These are phyloP conservation scores for Dromas ardeola DNA, from an alignment of 2,113 vertebrate species.

Conservation along the genomic window DNA sequence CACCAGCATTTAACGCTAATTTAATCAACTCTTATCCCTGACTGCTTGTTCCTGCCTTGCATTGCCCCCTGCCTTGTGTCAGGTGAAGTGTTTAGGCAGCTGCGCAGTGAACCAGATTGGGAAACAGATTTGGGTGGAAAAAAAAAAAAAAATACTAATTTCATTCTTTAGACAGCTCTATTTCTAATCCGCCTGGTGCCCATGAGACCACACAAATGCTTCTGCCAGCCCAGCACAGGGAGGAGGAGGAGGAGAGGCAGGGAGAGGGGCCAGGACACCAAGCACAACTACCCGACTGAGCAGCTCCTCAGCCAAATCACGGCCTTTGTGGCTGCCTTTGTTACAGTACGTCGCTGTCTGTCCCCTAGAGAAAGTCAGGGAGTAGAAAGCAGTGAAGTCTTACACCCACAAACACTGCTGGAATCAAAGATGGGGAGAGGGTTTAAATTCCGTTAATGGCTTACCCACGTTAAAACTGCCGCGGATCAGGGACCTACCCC, in stretches of 20 bases:
- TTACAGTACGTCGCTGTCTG: not conserved
- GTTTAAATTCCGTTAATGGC: not conserved
- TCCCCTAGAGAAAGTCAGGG: not conserved
- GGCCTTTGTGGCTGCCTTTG: accelerated
- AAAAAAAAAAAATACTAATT: not conserved
- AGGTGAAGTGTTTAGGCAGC: not conserved
- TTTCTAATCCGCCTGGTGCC: not conserved
- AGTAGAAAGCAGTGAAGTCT: not conserved
- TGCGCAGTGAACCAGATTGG: accelerated
- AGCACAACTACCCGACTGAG: not conserved
- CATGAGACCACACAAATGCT: not conserved
- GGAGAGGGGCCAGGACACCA: not conserved
- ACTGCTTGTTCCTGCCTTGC: not conserved
- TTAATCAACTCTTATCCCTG: not conserved
- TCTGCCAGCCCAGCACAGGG: not conserved
- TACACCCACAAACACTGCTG: not conserved
- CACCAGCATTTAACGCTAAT: not conserved
- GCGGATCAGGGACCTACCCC: not conserved
- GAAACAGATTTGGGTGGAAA: not conserved
- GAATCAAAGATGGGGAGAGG: not conserved
- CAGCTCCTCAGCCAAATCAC: not conserved
- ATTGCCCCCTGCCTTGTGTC: not conserved
- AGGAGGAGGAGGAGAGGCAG: not conserved
- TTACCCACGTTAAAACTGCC: not conserved
- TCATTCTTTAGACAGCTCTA: not conserved